Conservation (phyloP, 2,888 invertebrate genomes). For the Sinotaia quadrata region DNA sequence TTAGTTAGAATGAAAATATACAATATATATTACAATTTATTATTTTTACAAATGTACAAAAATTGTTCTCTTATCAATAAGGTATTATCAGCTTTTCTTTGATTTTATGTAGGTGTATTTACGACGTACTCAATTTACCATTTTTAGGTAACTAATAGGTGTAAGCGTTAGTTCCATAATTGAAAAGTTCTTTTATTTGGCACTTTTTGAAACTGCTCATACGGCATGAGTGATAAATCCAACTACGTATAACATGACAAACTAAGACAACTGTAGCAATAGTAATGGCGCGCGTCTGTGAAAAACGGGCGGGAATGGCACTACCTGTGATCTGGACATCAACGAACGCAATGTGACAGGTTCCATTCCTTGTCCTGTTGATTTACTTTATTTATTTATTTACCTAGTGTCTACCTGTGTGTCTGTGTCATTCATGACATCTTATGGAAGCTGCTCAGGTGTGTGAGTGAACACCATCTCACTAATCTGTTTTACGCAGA, state of each 20-base stretch:
- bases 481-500: too few species aligned
- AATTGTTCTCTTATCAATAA: too few species aligned
- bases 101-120: too few species aligned
- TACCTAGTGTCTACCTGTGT: not conserved
- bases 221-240: conserved; percentile 11
- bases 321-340: not conserved
- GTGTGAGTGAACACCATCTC: too few species aligned
- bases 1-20: too few species aligned
- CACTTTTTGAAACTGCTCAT: not conserved
- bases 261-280: conserved; percentile 10
- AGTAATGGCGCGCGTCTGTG: conserved; percentile 4
- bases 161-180: too few species aligned
- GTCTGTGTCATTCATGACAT: not conserved
- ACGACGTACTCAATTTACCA: too few species aligned
- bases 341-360: not conserved
- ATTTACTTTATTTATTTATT: not conserved
- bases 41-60: too few species aligned
- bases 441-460: not conserved
- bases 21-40: too few species aligned
- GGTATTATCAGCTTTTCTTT: too few species aligned
- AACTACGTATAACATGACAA: conserved; percentile 3
- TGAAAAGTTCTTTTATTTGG: too few species aligned
- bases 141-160: too few species aligned
- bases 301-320: not conserved
- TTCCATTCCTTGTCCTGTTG: not conserved